Base-by-base conservation (phyloP, 2,797 vertebrate species). In the Champsocephalus gunnari region DNA sequence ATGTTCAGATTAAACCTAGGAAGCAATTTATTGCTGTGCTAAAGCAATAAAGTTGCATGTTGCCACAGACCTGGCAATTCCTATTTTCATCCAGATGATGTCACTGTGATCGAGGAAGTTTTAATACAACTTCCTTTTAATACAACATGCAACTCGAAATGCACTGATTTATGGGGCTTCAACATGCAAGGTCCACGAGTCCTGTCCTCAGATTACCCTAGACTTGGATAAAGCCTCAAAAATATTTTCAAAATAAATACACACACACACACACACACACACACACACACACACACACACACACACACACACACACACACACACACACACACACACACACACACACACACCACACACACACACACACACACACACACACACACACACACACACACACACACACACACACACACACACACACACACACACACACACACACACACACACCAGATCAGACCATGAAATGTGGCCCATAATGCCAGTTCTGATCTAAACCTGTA, bases 391-490 rank as follows among this genome's bases (percentile, higher is more conserved):
- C 21, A 21, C 21, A 21, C 21, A 21, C 21, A 21, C 21, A 21
- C 21, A 21, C 21, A 21, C 21, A 21, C 21, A 21, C 21, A 21
- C 21, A 21, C 21, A 21, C 21, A 21, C 21, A 21, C 21, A 21
- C 21, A 21, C 21, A 21, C 21, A 21, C 21, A 21, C 21, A 21
- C 21, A 21, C 21, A 21, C 21, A 21, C 21, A 21, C 21, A 21
- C 21, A 2, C 21, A 21, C 21, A 2, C 21, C 19, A 19, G 19
- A 19, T 19, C 78, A 80, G 87, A 90, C 84, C 88, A 88, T 90
- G 89, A 90, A 88, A 91, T 92, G 87, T 83, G 79, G 66, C 82
- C 86, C 84, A 80, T 87, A 87, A 86, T 78, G 66, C 76, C 75
- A 61, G 72, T 75, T 71, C 75, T 75, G 79, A 90, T 88, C 81